phyloP scores from a whole-genome alignment of 2,888 invertebrate genomes.

The Sinelater perroti region DNA sequence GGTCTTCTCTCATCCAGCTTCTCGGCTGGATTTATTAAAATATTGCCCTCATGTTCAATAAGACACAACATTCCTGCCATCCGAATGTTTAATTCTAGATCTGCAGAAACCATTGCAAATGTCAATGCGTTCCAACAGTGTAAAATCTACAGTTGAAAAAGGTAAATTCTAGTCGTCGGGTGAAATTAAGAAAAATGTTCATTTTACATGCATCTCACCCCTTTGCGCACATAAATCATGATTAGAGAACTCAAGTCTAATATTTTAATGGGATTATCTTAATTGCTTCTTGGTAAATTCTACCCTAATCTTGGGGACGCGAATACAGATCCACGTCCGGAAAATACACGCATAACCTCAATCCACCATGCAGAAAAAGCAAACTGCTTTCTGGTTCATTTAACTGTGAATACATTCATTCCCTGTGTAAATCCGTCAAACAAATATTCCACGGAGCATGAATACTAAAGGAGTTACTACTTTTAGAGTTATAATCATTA shows the following conservation, averaged over 20 bases:
- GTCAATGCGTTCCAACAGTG: too few relatives aligned
- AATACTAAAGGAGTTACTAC: too few relatives aligned
- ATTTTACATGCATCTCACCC: slow-evolving; percentile 7
- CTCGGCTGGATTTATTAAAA: slow-evolving; percentile 56
- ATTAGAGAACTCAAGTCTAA: slow-evolving; percentile 15
- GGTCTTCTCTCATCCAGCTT: slow-evolving; percentile 52
- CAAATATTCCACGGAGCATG: too few relatives aligned
- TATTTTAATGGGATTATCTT: slow-evolving; percentile 22
- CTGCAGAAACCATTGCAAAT: too few relatives aligned
- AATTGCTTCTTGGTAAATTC: slow-evolving; percentile 22
- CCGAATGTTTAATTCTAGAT: slow-evolving; percentile 27
- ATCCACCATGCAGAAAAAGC: not conserved
- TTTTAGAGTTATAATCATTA: too few relatives aligned
- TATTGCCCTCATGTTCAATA: slow-evolving; percentile 38
- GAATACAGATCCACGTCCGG: slow-evolving; percentile 2
- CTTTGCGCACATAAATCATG: slow-evolving; percentile 19
- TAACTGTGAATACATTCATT: not conserved
- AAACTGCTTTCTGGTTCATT: slow-evolving; percentile 4
- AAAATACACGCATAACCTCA: not conserved
- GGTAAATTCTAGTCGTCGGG: not conserved
- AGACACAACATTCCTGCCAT: slow-evolving; percentile 24
- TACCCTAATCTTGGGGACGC: slow-evolving; percentile 7
- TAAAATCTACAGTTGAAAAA: too few relatives aligned
- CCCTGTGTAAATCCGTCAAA: too few relatives aligned
- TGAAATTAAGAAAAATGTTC: slow-evolving; percentile 17